A percentile compares a stretch with the other conserved stretches of the same genome.
Conservation (phyloP, 2,113 vertebrate species). For the Phoenicopterus ruber region DNA sequence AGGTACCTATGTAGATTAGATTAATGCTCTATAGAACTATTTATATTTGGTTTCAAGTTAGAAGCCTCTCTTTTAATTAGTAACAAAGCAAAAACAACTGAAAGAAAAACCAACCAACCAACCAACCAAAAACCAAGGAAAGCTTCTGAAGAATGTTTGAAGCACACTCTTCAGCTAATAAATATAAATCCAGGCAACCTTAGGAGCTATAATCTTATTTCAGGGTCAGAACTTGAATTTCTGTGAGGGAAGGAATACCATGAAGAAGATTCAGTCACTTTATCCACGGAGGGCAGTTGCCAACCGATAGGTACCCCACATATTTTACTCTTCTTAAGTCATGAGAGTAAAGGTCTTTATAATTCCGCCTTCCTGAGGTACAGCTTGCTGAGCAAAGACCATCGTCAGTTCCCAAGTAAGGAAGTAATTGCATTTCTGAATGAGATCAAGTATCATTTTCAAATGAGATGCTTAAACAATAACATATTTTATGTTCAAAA, state of each 20-base stretch:
- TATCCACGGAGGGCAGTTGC: neutral
- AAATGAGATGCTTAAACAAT: neutral
- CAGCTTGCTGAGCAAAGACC: neutral
- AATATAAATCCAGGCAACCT: neutral
- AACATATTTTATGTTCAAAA: neutral
- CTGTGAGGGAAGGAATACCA: neutral
- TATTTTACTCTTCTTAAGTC: neutral
- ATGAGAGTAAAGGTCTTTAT: neutral
- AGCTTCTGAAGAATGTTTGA: neutral
- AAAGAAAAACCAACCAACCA: neutral
- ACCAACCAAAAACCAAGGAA: neutral
- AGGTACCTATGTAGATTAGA: neutral
- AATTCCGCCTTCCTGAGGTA: neutral
- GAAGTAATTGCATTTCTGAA: neutral
- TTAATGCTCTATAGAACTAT: neutral
- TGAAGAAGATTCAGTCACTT: neutral
- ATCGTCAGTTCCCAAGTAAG: neutral
- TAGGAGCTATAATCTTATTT: neutral
- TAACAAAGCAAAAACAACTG: neutral
- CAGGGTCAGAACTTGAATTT: neutral
- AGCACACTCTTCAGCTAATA: neutral
- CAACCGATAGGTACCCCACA: neutral
- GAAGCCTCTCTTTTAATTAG: neutral
- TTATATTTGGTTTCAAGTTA: neutral
- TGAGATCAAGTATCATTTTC: neutral